Base-by-base conservation (phyloP, 2,888 invertebrate species). In the Anthophora plumipes region DNA sequence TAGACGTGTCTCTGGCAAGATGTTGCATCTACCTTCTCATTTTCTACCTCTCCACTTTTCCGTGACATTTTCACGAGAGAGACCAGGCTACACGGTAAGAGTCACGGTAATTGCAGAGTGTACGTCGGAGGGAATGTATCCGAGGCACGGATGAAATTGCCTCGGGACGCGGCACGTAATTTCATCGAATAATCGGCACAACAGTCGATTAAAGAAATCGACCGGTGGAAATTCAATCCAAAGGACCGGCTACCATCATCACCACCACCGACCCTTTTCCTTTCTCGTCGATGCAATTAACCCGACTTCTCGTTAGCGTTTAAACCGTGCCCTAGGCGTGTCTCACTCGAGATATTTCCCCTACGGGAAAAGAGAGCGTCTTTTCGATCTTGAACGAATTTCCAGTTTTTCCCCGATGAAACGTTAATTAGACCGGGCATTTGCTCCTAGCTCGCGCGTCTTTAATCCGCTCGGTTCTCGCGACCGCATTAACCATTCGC, bases 111-210 rank as follows among this genome's bases (percentile, higher is more conserved):
- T 77, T 68, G 73, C 43, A 68, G 72, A 73, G 67, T 48, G 54
- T 48, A 50, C 41, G 69, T 39, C 39, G 54, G 69, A 50, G 48
- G 48, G 48, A 50, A n/a, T 50, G 48, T n/a, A 50, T 50, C 48
- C 48, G 48, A 50, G 17, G 48, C 48, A n/a, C 48, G 52, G 31
- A 39, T 31, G 54, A 60, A 91, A 91, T 91, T 91, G 69, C 37
- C 25, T 25, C 12, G 37, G 41, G 37, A 12, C 54, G 48, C 20
- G 25, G 52, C 17, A 25, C 25, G 46, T 59, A 77, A 80, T 80
- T 80, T 57, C 46, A 63, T 50, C 31, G 67, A 43, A 17, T 72
- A 72, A 80, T 77, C 71, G 77, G 61, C 41, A 31, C 31, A 12
- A 8, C 22, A 37, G 39, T 17, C 61, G 80, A 79, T 76, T 59